Percentiles rank a stretch among this genome's conserved stretches.
These are phyloP conservation scores for Thecocarcelia acutangulata DNA, from an alignment of 2,888 invertebrate species.

Conservation along the genomic window DNA sequence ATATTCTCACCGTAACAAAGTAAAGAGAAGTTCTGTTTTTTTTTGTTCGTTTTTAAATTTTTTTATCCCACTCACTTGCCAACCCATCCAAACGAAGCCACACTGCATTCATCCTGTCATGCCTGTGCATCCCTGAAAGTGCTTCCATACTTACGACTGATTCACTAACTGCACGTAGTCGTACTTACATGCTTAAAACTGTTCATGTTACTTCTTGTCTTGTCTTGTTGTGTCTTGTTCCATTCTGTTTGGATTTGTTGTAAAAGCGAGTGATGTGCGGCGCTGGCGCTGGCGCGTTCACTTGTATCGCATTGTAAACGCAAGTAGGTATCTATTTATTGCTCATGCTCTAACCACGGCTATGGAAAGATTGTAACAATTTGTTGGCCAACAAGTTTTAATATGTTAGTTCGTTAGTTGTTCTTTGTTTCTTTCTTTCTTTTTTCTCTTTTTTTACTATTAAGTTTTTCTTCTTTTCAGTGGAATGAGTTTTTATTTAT, in stretches of 20 bases:
- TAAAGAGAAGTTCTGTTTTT: slow-evolving; percentile 30
- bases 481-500: slow-evolving; percentile 35
- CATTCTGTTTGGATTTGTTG: slow-evolving; percentile 13
- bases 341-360: slow-evolving; percentile 48
- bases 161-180: neutral
- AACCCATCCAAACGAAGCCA: neutral
- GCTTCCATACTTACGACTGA: slow-evolving; percentile 34
- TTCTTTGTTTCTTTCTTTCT: slow-evolving; percentile 15
- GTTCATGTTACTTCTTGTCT: slow-evolving; percentile 16
- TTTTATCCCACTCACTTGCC: slow-evolving; percentile 6
- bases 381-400: slow-evolving; percentile 78
- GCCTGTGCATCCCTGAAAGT: slow-evolving; percentile 35
- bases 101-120: slow-evolving; percentile 35
- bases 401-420: slow-evolving; percentile 29
- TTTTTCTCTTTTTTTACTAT: slow-evolving; percentile 2
- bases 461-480: slow-evolving; percentile 7
- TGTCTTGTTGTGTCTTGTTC: neutral
- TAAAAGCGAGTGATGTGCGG: slow-evolving; percentile 17
- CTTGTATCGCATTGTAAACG: neutral
- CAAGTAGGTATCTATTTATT: slow-evolving; percentile 64
- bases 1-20: slow-evolving; percentile 68
- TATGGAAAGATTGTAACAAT: slow-evolving; percentile 72
- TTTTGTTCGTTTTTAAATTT: neutral
- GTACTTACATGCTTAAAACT: slow-evolving; percentile 10
- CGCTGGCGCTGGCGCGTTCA: slow-evolving; percentile 21